Evolutionary conservation across 2,113 vertebrate genomes (phyloP).

Genomic region (Eudyptes chrysolophus): DNA sequence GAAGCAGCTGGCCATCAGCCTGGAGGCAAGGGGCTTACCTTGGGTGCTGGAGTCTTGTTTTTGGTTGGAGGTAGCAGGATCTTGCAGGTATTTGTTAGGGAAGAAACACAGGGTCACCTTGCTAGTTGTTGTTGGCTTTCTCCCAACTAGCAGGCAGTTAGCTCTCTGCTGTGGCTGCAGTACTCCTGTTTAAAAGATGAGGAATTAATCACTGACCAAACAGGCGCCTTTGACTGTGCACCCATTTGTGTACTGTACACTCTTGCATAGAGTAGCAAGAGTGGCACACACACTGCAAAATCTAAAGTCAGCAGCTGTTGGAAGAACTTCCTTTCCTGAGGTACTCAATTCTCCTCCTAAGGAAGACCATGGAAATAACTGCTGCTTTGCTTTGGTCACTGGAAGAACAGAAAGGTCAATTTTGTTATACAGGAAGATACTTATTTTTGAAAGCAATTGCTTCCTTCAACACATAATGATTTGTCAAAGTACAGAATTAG

Average conservation of each 20-base stretch:
- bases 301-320: background rate
- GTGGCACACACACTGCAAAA: background rate
- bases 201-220: background rate
- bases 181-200: background rate
- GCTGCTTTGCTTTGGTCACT: background rate
- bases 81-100: background rate
- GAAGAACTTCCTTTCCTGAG: background rate
- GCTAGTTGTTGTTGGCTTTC: background rate
- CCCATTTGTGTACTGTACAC: background rate
- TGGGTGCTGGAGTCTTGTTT: background rate
- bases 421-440: background rate
- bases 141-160: background rate
- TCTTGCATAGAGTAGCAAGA: background rate
- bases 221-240: background rate
- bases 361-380: background rate
- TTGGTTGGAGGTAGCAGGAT: background rate
- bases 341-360: background rate
- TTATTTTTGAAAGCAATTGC: background rate
- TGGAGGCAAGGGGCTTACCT: background rate
- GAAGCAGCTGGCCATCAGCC: background rate
- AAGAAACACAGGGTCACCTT: background rate
- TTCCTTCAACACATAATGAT: background rate
- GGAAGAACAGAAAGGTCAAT: background rate
- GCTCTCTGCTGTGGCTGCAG: background rate
- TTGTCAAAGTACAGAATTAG: background rate